Evolutionary conservation across 53 echinoderm and acorn worm species (phyloP).

Genomic region (Holothuria leucospilota): DNA sequence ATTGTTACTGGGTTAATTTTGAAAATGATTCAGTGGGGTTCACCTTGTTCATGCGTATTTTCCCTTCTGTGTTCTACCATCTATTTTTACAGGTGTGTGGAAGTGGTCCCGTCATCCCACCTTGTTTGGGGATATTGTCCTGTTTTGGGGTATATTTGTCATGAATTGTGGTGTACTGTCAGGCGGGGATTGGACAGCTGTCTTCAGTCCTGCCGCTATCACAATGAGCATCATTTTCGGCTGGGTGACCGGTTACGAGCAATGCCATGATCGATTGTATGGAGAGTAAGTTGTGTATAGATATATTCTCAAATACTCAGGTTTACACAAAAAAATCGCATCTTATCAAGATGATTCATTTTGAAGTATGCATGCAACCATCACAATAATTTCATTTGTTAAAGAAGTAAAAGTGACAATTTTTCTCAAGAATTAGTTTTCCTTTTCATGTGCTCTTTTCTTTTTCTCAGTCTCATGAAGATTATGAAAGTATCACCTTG

Average conservation of each 20-base stretch:
- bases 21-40: too few species aligned
- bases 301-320: too few species aligned
- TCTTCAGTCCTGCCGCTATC: slow-evolving; percentile 70
- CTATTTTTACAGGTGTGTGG: slow-evolving; percentile 70
- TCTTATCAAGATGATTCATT: too few species aligned
- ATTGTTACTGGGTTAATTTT: too few species aligned
- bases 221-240: slow-evolving; percentile 64
- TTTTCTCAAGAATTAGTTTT: too few species aligned
- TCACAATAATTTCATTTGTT: too few species aligned
- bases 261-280: slow-evolving; percentile 68
- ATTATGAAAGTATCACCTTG: too few species aligned
- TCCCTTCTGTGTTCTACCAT: neutral
- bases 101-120: slow-evolving; percentile 83
- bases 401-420: too few species aligned
- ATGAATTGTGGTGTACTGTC: slow-evolving; percentile 64
- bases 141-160: slow-evolving; percentile 80
- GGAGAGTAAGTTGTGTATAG: slow-evolving; percentile 63
- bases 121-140: slow-evolving; percentile 78
- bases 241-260: slow-evolving; percentile 67
- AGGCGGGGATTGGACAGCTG: slow-evolving; percentile 70
- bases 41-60: neutral
- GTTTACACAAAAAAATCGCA: too few species aligned
- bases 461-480: too few species aligned
- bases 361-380: too few species aligned
- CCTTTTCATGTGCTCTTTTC: too few species aligned